Evolutionary conservation across 2,888 invertebrate species (phyloP).

Genomic region (Nomada ruficornis): DNA sequence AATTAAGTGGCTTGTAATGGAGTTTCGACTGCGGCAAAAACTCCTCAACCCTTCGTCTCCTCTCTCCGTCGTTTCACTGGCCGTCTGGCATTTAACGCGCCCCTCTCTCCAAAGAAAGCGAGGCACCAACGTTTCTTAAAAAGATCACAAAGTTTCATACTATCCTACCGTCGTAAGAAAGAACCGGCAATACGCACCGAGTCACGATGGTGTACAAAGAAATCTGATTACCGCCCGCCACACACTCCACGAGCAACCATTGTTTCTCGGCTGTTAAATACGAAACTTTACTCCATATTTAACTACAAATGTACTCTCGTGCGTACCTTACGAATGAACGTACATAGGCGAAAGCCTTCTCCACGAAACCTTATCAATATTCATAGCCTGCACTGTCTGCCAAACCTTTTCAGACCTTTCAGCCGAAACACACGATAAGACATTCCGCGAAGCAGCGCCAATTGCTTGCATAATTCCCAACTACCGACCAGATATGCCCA

Average conservation of each 20-base stretch:
- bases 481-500: not conserved
- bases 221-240: too few relatives aligned
- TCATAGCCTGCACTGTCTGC: too few relatives aligned
- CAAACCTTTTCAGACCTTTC: too few relatives aligned
- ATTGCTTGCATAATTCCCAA: not conserved
- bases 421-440: too few relatives aligned
- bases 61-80: conserved; percentile 24
- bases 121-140: not conserved
- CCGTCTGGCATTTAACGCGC: conserved; percentile 4
- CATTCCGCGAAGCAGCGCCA: too few relatives aligned
- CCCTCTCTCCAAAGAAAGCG: not conserved
- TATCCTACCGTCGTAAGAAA: too few relatives aligned
- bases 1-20: conserved; percentile 63
- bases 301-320: not conserved
- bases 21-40: conserved; percentile 52
- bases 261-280: not conserved
- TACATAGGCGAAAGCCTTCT: too few relatives aligned
- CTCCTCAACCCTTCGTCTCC: conserved; percentile 11
- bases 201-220: too few relatives aligned
- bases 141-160: not conserved
- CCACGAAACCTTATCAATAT: too few relatives aligned
- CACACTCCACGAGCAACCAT: not conserved
- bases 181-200: too few relatives aligned
- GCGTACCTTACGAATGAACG: not conserved
- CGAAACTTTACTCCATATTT: not conserved